phyloP scores from a whole-genome alignment of 2,113 vertebrate genomes.

The Paramormyrops kingsleyae region DNA sequence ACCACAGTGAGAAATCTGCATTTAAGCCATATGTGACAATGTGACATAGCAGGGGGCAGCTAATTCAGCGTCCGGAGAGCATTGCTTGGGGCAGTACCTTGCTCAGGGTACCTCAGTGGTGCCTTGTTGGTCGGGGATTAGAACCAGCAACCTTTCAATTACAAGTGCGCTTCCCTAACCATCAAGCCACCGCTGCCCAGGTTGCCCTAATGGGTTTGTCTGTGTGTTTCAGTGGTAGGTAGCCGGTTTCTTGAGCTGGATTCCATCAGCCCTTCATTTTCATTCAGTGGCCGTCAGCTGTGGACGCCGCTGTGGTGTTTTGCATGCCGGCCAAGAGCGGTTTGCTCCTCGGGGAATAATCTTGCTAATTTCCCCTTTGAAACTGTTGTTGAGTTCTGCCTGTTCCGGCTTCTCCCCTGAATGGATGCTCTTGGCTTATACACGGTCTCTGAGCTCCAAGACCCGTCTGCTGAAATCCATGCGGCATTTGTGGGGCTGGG shows the following conservation, averaged over 20 bases:
- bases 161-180: too few relatives aligned
- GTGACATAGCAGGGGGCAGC: too few relatives aligned
- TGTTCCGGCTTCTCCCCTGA: not conserved
- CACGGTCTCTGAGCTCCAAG: not conserved
- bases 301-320: not conserved
- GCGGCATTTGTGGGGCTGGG: not conserved
- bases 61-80: too few relatives aligned
- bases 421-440: not conserved
- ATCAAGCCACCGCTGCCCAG: too few relatives aligned
- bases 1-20: too few relatives aligned
- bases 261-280: not conserved
- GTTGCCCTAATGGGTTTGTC: not conserved
- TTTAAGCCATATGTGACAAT: too few relatives aligned
- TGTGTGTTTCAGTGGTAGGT: not conserved
- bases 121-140: too few relatives aligned
- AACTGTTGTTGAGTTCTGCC: not conserved
- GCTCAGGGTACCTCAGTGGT: too few relatives aligned
- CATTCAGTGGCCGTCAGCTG: not conserved
- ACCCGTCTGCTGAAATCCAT: not conserved
- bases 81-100: too few relatives aligned
- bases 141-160: too few relatives aligned
- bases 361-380: not conserved
- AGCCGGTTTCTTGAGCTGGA: not conserved
- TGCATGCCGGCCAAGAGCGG: not conserved
- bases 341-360: not conserved